phyloP scores from a whole-genome alignment of 1,140 invertebrate genomes.

The Zeugodacus cucurbitae region DNA sequence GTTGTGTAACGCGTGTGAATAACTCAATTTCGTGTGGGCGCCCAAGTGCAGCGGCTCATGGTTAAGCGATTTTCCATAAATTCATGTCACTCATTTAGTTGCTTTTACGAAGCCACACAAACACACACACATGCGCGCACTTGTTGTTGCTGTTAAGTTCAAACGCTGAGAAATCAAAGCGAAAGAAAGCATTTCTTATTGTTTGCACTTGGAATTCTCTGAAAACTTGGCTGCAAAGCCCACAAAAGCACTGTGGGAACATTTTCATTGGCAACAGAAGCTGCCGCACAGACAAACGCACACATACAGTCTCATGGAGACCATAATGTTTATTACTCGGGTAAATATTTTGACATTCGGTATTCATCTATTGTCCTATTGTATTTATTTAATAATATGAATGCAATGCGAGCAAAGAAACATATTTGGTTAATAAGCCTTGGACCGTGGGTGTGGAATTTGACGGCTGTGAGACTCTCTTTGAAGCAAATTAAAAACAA shows the following conservation, averaged over 20 bases:
- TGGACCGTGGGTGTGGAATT: background rate
- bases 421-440: background rate
- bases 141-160: background rate
- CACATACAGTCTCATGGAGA: background rate
- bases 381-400: background rate
- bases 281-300: background rate
- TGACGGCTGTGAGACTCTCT: background rate
- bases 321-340: background rate
- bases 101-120: background rate
- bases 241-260: constrained; percentile 22
- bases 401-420: background rate
- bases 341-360: constrained; percentile 23
- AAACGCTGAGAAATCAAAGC: constrained; percentile 2
- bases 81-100: constrained; percentile 37
- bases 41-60: background rate
- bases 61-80: constrained; percentile 33
- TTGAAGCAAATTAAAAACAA: background rate
- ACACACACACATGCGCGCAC: background rate
- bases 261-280: constrained; percentile 22
- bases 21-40: constrained; percentile 31
- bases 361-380: background rate
- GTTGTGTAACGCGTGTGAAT: constrained; percentile 7
- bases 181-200: constrained; percentile 32
- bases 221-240: background rate
- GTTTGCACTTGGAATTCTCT: background rate